phyloP scores from a whole-genome alignment of 2,113 vertebrate genomes.

The Eidolon helvum region DNA sequence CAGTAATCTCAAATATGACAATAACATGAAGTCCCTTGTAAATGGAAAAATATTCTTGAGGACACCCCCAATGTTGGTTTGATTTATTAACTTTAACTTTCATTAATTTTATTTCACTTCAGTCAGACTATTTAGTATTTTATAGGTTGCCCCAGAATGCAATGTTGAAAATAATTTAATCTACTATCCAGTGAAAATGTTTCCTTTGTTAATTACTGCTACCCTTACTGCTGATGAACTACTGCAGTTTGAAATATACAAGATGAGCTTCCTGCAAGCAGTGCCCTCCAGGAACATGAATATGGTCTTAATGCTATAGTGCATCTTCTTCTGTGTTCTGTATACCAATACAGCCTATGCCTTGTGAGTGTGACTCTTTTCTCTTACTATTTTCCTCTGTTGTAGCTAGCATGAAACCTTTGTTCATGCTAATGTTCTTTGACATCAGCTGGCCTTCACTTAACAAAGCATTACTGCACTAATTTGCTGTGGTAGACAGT shows the following conservation, averaged over 20 bases:
- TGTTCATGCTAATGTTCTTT: not conserved
- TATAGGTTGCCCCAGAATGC: not conserved
- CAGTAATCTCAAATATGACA: conserved; percentile 2
- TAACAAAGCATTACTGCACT: not conserved
- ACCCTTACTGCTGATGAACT: not conserved
- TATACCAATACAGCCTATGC: not conserved
- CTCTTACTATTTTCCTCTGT: not conserved
- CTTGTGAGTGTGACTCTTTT: not conserved
- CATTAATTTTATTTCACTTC: not conserved
- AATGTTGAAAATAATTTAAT: conserved; percentile 1
- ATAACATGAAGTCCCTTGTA: not conserved
- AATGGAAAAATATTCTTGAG: conserved; percentile 7
- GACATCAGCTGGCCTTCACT: not conserved
- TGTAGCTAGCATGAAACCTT: conserved; percentile 5
- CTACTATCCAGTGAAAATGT: not conserved
- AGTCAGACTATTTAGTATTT: conserved; percentile 10
- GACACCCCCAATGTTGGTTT: not conserved
- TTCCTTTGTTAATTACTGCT: not conserved
- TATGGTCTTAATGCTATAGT: not conserved
- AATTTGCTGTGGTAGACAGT: not conserved
- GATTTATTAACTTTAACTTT: conserved; percentile 15
- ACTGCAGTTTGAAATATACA: not conserved
- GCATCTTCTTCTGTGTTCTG: not conserved
- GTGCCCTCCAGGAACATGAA: not conserved
- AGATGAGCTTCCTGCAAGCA: not conserved